Conservation (phyloP, 2,797 vertebrate genomes). For the Percopsis omiscomaycus region DNA sequence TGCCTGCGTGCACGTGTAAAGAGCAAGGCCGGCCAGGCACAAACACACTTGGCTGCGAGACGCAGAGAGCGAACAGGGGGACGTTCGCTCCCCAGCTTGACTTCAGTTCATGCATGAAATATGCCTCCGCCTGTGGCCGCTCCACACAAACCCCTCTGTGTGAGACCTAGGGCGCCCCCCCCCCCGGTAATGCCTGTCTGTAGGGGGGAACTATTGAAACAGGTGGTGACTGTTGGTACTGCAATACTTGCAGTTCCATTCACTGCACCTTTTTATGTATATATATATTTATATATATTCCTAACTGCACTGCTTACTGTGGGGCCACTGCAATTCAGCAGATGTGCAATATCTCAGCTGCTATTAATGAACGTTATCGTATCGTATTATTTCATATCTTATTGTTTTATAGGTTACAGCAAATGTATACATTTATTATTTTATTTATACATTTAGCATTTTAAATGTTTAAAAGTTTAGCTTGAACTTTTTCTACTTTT, state of each 20-base stretch:
- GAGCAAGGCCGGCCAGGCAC: slow-evolving; percentile 35
- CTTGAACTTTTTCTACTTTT: no score
- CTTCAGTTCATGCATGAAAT: slow-evolving; percentile 63
- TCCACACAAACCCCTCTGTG: slow-evolving; percentile 35
- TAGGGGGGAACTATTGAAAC: background rate
- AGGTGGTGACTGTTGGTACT: background rate
- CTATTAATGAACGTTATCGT: no score
- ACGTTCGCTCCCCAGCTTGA: slow-evolving; percentile 47
- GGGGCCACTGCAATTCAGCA: no score
- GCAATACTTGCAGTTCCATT: slow-evolving; percentile 17
- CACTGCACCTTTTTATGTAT: background rate
- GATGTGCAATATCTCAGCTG: no score
- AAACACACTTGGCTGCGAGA: slow-evolving; percentile 42
- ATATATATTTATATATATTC: no score
- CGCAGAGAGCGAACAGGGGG: slow-evolving; percentile 8
- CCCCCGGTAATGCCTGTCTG: background rate
- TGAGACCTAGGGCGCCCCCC: slow-evolving; percentile 3
- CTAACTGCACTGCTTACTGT: no score
- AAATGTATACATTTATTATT: no score
- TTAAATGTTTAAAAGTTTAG: no score
- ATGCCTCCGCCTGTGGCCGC: slow-evolving; percentile 44
- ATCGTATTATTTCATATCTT: no score
- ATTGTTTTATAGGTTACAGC: no score
- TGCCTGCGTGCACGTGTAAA: slow-evolving; percentile 18
- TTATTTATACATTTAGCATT: no score